These are phyloP conservation scores for Trinectes maculatus DNA, from an alignment of 2,113 vertebrate species.

Conservation along the genomic window DNA sequence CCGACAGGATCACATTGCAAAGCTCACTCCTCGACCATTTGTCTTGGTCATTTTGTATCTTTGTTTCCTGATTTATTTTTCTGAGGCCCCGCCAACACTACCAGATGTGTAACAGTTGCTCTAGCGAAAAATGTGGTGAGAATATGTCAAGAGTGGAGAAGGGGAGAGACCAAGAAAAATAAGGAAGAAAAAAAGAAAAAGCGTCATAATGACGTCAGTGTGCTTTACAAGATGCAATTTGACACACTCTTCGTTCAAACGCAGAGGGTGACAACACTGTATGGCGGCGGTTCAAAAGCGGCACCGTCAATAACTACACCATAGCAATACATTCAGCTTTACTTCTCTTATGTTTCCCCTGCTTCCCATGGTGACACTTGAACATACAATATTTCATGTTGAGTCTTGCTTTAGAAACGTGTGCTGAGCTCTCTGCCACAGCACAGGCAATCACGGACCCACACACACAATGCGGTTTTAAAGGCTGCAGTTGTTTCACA, in stretches of 20 bases:
- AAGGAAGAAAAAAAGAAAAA: slow-evolving; percentile 8
- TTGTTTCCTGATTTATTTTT: slow-evolving; percentile 67
- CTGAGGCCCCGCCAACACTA: slow-evolving; percentile 55
- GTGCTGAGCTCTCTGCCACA: slow-evolving; percentile 22
- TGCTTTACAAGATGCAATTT: slow-evolving; percentile 35
- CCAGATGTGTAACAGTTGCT: slow-evolving; percentile 69
- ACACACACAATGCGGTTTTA: slow-evolving; percentile 54
- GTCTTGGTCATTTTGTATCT: slow-evolving; percentile 44
- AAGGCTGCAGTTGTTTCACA: slow-evolving; percentile 58
- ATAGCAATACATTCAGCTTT: slow-evolving; percentile 27
- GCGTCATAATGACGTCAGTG: slow-evolving; percentile 36
- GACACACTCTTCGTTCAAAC: slow-evolving; percentile 43
- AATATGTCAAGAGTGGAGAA: slow-evolving; percentile 29
- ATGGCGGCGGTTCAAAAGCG: slow-evolving; percentile 33
- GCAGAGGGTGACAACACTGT: slow-evolving; percentile 1
- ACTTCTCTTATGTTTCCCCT: slow-evolving; percentile 26
- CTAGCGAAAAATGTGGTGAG: slow-evolving; percentile 44
- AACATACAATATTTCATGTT: slow-evolving; percentile 56
- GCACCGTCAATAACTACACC: slow-evolving; percentile 11
- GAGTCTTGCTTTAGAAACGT: slow-evolving; percentile 45
- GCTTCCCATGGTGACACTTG: slow-evolving; percentile 57
- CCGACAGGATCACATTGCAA: slow-evolving; percentile 51
- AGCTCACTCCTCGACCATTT: slow-evolving; percentile 33
- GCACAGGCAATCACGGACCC: slow-evolving; percentile 19
- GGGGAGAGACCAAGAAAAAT: slow-evolving; percentile 14